Evolutionary conservation across 2,113 vertebrate species (phyloP).

Genomic region (Gymnorhina tibicen): DNA sequence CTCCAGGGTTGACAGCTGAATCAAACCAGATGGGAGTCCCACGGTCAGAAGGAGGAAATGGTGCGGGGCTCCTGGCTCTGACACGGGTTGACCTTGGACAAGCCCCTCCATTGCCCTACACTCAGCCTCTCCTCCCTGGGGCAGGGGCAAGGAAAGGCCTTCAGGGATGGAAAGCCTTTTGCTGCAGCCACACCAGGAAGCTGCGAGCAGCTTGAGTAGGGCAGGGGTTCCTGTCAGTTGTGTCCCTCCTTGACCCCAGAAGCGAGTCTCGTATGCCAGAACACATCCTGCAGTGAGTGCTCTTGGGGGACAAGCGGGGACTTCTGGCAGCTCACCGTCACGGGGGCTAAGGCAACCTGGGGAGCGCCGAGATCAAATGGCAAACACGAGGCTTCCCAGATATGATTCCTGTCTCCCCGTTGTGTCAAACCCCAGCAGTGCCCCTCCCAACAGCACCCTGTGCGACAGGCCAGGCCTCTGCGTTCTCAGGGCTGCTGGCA

Average conservation of each 20-base stretch:
- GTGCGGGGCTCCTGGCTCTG: neutral
- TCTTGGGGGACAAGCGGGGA: accelerated
- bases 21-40: conserved; percentile 47
- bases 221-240: neutral
- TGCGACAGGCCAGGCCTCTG: neutral
- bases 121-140: neutral
- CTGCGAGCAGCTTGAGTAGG: neutral
- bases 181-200: neutral
- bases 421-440: neutral
- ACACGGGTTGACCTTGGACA: neutral
- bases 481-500: neutral
- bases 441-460: neutral
- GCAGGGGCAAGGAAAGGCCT: neutral
- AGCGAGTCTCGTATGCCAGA: accelerated
- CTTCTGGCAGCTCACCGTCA: neutral
- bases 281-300: neutral
- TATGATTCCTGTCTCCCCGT: neutral
- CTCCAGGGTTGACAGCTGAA: conserved; percentile 55
- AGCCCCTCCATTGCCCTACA: neutral
- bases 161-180: neutral
- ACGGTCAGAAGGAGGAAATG: neutral
- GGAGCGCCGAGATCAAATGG: neutral
- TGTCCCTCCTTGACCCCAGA: neutral
- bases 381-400: neutral
- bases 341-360: neutral